phyloP scores from a whole-genome alignment of 2,113 vertebrate species.

The Nothocercus julius region DNA sequence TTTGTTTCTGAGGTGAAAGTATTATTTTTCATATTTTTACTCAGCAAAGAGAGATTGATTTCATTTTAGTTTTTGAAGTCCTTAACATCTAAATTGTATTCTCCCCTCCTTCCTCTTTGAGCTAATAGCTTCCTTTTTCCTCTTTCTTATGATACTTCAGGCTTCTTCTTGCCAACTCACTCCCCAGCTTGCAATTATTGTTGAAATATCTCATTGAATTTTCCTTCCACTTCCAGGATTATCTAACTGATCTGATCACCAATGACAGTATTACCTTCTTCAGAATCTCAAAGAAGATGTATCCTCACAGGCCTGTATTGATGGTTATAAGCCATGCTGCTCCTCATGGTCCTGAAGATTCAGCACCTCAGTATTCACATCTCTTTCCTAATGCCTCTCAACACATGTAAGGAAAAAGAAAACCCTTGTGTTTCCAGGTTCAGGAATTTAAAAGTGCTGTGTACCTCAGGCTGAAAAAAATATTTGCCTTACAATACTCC shows the following conservation, averaged over 20 bases:
- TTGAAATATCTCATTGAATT: slow-evolving; percentile 36
- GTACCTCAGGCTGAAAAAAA: not conserved
- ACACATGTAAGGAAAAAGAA: slow-evolving; percentile 89
- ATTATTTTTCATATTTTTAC: not conserved
- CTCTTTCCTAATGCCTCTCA: slow-evolving; percentile 95
- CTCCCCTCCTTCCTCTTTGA: not conserved
- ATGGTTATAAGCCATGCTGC: slow-evolving; percentile 97
- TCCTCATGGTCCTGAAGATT: slow-evolving; percentile 95
- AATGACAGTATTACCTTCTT: slow-evolving; percentile 96
- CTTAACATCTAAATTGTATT: not conserved
- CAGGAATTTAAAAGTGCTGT: not conserved
- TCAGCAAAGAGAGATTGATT: not conserved
- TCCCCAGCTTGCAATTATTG: not conserved
- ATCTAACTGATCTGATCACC: slow-evolving; percentile 96
- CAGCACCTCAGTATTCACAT: slow-evolving; percentile 92
- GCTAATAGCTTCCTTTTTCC: not conserved
- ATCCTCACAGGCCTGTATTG: slow-evolving; percentile 92
- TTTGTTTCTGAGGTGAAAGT: not conserved
- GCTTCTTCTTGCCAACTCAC: not conserved
- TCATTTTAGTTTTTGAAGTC: not conserved
- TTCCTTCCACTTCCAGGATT: slow-evolving; percentile 83
- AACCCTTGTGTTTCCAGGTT: slow-evolving; percentile 12
- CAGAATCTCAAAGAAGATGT: slow-evolving; percentile 93
- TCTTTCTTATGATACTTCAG: not conserved
- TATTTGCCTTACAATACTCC: not conserved